phyloP scores from a whole-genome alignment of 2,888 invertebrate genomes.

The Dolichomitus sp. region DNA sequence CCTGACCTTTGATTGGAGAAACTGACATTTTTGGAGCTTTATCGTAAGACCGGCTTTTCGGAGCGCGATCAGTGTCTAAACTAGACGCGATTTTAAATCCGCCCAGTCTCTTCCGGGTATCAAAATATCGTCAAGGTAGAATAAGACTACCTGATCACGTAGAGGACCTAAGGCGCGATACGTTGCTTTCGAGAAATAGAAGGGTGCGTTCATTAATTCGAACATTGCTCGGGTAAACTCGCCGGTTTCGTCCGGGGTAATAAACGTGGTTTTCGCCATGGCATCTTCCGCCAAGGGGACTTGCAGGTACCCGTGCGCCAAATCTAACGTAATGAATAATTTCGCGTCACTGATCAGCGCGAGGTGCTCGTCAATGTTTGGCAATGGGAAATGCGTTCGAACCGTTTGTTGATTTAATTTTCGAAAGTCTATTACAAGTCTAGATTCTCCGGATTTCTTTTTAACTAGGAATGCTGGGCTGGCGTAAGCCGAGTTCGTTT shows the following conservation, averaged over 20 bases:
- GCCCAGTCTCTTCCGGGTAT: conserved; percentile 67
- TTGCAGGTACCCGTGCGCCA: background rate
- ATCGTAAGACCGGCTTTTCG: conserved; percentile 72
- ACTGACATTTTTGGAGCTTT: conserved; percentile 74
- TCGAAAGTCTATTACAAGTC: conserved; percentile 1
- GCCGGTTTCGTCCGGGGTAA: too few species aligned
- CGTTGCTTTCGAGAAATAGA: conserved; percentile 18
- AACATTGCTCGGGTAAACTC: too few species aligned
- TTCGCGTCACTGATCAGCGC: background rate
- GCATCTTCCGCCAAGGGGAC: conserved; percentile 3
- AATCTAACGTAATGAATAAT: background rate
- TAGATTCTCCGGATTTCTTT: conserved; percentile 16
- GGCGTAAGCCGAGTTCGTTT: background rate
- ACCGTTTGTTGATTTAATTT: background rate
- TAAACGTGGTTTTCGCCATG: background rate
- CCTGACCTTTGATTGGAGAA: conserved; percentile 71
- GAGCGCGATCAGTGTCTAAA: conserved; percentile 47
- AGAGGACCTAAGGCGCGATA: conserved; percentile 50
- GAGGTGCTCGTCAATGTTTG: conserved; percentile 7
- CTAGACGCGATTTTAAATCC: conserved; percentile 68
- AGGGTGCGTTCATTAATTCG: conserved; percentile 14
- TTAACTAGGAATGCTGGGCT: background rate
- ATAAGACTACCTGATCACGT: conserved; percentile 63
- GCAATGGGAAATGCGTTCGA: conserved; percentile 6
- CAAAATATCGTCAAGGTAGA: conserved; percentile 77